Evolutionary conservation across 2,888 invertebrate species (phyloP).

Genomic region (Stramonita haemastoma): DNA sequence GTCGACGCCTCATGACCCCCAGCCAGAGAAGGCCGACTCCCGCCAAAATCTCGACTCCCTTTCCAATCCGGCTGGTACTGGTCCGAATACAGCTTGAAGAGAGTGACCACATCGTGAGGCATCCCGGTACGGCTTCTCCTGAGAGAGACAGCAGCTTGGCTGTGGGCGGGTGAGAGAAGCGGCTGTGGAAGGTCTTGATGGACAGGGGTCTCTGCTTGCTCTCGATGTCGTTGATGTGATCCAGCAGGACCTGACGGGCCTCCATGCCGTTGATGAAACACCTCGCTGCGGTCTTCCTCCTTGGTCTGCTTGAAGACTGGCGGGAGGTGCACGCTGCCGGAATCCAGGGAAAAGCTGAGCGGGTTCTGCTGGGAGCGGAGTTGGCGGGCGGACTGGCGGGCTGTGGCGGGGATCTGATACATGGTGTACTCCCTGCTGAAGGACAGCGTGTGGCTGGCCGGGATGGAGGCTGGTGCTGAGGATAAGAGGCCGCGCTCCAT

Average conservation of each 20-base stretch:
- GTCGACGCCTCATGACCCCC: constrained; percentile 1
- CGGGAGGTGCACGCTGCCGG: constrained; percentile 50
- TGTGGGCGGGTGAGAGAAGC: constrained; percentile 61
- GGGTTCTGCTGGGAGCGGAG: constrained; percentile 50
- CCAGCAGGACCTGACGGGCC: constrained; percentile 62
- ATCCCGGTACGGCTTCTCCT: constrained; percentile 50
- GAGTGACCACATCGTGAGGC: constrained; percentile 48
- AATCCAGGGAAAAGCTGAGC: constrained; percentile 55
- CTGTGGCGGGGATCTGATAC: constrained; percentile 60
- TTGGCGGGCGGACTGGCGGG: constrained; percentile 37
- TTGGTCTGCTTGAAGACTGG: constrained; percentile 19
- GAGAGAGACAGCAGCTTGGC: constrained; percentile 66
- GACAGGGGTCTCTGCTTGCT: constrained; percentile 54
- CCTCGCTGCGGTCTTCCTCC: constrained; percentile 35
- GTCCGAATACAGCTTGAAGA: constrained; percentile 71
- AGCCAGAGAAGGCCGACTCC: constrained; percentile 3
- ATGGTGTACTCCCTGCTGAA: constrained; percentile 68
- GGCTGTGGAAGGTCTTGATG: constrained; percentile 49
- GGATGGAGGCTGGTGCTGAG: constrained; percentile 41
- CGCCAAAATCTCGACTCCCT: neutral
- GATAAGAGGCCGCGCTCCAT: constrained; percentile 39
- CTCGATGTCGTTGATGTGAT: constrained; percentile 60
- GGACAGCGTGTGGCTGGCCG: constrained; percentile 45
- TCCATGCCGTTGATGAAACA: constrained; percentile 49
- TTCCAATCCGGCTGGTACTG: constrained; percentile 68